Conservation (phyloP, 1,140 invertebrate species). For the Danaus melanippus region DNA sequence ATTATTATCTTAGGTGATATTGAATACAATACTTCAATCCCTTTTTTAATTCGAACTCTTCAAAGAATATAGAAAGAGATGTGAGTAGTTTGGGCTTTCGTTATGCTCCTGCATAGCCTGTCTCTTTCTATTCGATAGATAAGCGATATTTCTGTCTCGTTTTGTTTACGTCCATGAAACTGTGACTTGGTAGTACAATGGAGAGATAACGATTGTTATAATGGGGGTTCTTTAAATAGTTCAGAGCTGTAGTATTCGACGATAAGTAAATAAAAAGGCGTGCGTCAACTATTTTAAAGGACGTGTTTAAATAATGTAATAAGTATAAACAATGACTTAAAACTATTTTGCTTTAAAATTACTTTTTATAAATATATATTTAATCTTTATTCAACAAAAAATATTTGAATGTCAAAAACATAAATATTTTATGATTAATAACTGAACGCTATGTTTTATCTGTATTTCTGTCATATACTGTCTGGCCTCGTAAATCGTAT, state of each 20-base stretch:
- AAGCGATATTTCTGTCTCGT: conserved; percentile 50
- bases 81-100: conserved; percentile 31
- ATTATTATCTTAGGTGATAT: no score
- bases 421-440: not conserved
- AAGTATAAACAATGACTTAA: no score
- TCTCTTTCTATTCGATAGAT: conserved; percentile 46
- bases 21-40: conserved; percentile 24
- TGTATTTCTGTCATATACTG: conserved; percentile 43
- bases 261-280: not conserved
- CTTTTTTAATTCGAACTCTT: conserved; percentile 38
- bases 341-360: no score
- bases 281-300: no score
- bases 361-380: no score
- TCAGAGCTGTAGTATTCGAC: not conserved
- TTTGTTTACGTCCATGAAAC: conserved; percentile 66
- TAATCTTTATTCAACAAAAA: not conserved
- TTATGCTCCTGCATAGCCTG: conserved; percentile 33
- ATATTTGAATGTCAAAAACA: not conserved
- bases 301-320: no score
- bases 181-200: conserved; percentile 45
- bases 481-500: conserved; percentile 64
- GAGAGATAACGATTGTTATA: conserved; percentile 14
- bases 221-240: not conserved
- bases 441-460: conserved; percentile 34
- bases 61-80: conserved; percentile 47